These are phyloP conservation scores for Suncus etruscus DNA, from an alignment of 2,113 vertebrate species.

Conservation along the genomic window DNA sequence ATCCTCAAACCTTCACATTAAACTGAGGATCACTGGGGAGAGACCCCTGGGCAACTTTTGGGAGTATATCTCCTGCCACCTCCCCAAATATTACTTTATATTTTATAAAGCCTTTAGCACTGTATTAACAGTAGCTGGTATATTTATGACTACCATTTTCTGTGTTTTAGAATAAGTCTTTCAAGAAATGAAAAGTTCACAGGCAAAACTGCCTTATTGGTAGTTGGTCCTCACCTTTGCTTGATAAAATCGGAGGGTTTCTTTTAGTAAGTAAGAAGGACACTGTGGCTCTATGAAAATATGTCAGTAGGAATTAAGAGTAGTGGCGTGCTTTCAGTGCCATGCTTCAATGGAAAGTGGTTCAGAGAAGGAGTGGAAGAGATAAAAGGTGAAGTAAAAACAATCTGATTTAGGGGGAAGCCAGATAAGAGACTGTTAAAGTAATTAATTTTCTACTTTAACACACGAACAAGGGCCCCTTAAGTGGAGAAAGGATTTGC, in stretches of 20 bases:
- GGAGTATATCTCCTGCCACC: neutral
- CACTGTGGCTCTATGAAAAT: neutral
- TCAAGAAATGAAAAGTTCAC: conserved; percentile 22
- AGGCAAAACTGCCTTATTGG: neutral
- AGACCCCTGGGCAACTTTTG: neutral
- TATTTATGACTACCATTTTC: neutral
- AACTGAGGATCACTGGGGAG: no score
- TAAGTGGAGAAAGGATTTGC: conserved; percentile 83
- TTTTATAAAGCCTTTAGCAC: neutral
- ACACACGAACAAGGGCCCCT: conserved; percentile 84
- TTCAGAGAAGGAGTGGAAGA: conserved; percentile 28
- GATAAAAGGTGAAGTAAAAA: conserved; percentile 75
- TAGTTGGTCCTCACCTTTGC: neutral
- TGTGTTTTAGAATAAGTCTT: conserved; percentile 21
- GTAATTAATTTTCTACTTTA: conserved; percentile 89
- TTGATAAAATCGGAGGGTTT: conserved; percentile 16
- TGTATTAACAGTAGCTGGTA: neutral
- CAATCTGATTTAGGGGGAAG: conserved; percentile 73
- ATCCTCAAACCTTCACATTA: no score
- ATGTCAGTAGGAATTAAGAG: conserved; percentile 33
- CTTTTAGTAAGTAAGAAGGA: neutral
- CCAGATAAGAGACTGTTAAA: conserved; percentile 85
- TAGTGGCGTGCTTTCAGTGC: neutral
- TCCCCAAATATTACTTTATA: neutral
- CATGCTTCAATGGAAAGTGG: neutral